Evolutionary conservation across 2,797 vertebrate genomes (phyloP).

Genomic region (Aldrovandia affinis): DNA sequence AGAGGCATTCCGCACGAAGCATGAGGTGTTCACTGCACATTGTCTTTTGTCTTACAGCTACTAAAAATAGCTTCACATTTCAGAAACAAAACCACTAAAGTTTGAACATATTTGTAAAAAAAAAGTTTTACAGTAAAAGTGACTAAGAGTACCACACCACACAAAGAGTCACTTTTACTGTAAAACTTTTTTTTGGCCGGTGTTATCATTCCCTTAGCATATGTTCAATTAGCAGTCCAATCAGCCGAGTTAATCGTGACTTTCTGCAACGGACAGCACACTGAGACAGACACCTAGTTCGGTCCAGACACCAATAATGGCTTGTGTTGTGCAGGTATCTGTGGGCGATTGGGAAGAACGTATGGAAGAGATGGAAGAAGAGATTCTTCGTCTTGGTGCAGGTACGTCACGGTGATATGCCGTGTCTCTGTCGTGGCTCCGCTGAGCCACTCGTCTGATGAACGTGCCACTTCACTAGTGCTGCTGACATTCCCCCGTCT

Average conservation of each 20-base stretch:
- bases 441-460: neutral
- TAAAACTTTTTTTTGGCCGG: too few species aligned
- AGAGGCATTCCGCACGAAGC: constrained; percentile 18
- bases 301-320: constrained; percentile 2
- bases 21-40: neutral
- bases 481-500: neutral
- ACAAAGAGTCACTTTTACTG: neutral
- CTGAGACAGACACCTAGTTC: neutral
- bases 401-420: constrained; percentile 71
- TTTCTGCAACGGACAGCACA: neutral
- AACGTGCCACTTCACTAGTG: neutral
- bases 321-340: constrained; percentile 81
- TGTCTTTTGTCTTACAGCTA: constrained; percentile 32
- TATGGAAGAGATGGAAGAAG: constrained; percentile 99
- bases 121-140: neutral
- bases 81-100: neutral
- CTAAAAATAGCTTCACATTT: constrained; percentile 3
- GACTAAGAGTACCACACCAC: neutral
- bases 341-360: constrained; percentile 96
- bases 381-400: constrained; percentile 97
- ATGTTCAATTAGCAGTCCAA: constrained; percentile 11
- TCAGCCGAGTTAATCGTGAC: neutral
- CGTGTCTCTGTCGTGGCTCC: neutral
- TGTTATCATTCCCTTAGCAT: neutral
- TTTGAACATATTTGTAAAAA: neutral